Evolutionary conservation across 2,888 invertebrate genomes (phyloP), one percentile per base, ranked within the genome.

Genomic region (Miltochrista miniata): DNA sequence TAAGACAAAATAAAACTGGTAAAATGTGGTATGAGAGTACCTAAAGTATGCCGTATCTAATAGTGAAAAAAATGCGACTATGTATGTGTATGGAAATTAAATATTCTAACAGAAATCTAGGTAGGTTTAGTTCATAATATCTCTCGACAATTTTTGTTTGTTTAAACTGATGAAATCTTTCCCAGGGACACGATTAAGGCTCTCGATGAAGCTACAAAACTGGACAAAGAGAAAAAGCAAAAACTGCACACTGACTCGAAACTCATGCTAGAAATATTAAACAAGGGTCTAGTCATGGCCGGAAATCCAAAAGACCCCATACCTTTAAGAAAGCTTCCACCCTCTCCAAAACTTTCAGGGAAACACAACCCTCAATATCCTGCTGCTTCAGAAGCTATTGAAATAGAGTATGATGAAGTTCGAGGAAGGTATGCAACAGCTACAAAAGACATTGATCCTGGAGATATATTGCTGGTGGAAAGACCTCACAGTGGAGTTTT

Each of bases 371-470:
- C 79, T 2, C 66, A 79, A 36, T 94, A 93, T 63, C 93, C 93
- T 1, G 90, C 94, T 5, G 93, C 95, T 15, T 95, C 95, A 56
- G 91, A 93, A 5, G 91, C 93, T 0, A 90, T 97, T 2, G 90
- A 92, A 48, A 93, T 96, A 56, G 93, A 93, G 45, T 92, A 93
- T 53, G 93, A 93, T 47, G 88, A 91, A 14, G 77, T 84, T 2
- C 92, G 93, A 71, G 97, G 97, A 0, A 92, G 97, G 68, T 96
- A 93, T 76, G 96, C 96, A 0, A 92, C 93, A 30, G 96, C 97
- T 0, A 90, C 91, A 0, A 91, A 93, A 51, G 93, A 95, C 67
- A 94, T 97, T 9, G 85, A 92, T 57, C 93, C 95, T 2, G 97
- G 97, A 0, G 95, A 96, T 68, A 91, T 95, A 45, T 76, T 97